Percentiles rank a stretch among this genome's conserved stretches.
These are phyloP conservation scores for Panzeria rudis DNA, from an alignment of 2,888 invertebrate genomes.

Conservation along the genomic window DNA sequence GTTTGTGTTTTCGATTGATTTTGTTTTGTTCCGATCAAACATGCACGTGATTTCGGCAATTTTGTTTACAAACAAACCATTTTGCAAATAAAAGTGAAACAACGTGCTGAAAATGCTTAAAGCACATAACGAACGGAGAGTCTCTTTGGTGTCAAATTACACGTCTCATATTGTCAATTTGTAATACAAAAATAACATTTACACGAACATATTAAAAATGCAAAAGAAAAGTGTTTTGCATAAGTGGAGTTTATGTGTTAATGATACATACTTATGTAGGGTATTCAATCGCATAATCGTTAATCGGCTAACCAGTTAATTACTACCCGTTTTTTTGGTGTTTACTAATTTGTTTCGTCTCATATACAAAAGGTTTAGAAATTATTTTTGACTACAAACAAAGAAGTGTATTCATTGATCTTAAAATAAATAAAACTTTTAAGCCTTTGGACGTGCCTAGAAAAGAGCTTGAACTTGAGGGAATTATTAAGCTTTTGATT, in stretches of 20 bases:
- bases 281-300: too few species aligned
- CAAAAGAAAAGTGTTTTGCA: background rate
- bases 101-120: background rate
- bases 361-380: too few species aligned
- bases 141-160: slow-evolving; percentile 47
- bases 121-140: slow-evolving; percentile 25
- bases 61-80: slow-evolving; percentile 67
- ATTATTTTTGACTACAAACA: too few species aligned
- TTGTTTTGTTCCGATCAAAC: slow-evolving; percentile 38
- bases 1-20: slow-evolving; percentile 5
- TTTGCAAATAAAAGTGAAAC: background rate
- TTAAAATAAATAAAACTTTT: too few species aligned
- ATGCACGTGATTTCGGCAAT: slow-evolving; percentile 52
- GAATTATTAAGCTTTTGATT: too few species aligned
- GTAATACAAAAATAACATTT: background rate
- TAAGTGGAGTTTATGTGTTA: background rate
- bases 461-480: too few species aligned
- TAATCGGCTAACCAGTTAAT: too few species aligned
- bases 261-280: background rate
- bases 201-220: background rate
- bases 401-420: too few species aligned
- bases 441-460: too few species aligned
- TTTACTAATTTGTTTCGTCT: too few species aligned
- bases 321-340: too few species aligned
- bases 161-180: slow-evolving; percentile 36